These are phyloP conservation scores for Pelobates fuscus DNA, from an alignment of 2,113 vertebrate genomes.

Conservation along the genomic window DNA sequence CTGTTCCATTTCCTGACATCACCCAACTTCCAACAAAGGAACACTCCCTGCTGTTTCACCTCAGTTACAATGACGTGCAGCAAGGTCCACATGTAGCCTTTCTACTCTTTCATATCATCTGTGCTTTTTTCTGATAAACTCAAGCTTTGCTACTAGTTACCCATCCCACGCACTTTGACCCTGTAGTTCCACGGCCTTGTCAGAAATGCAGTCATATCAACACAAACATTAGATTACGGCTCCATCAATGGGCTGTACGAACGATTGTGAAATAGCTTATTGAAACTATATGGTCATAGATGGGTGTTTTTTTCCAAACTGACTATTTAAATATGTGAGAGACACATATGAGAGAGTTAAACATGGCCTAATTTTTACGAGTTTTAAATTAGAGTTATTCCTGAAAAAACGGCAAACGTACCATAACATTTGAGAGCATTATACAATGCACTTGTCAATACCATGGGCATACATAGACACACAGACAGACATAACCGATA, in stretches of 20 bases:
- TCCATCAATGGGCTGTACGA: not conserved
- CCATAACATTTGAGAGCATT: too few species aligned
- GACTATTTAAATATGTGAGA: too few species aligned
- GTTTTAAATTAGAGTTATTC: too few species aligned
- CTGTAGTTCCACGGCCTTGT: not conserved
- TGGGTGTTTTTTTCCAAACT: too few species aligned
- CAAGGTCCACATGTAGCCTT: not conserved
- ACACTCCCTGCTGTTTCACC: not conserved
- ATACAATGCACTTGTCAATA: too few species aligned
- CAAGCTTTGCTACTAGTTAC: not conserved
- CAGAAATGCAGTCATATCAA: not conserved
- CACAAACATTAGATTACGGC: not conserved
- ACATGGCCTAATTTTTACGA: too few species aligned
- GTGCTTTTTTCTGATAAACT: not conserved
- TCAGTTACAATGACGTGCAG: not conserved
- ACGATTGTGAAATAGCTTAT: too few species aligned
- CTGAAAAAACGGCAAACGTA: too few species aligned
- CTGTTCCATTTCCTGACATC: conserved; percentile 1
- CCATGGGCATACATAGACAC: too few species aligned
- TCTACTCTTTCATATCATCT: not conserved
- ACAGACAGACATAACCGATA: too few species aligned
- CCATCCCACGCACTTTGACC: not conserved
- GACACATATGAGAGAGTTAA: too few species aligned
- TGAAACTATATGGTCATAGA: too few species aligned
- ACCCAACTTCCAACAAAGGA: not conserved